Evolutionary conservation across 2,113 vertebrate genomes (phyloP).

Genomic region (Corythoichthys haematopterus): DNA sequence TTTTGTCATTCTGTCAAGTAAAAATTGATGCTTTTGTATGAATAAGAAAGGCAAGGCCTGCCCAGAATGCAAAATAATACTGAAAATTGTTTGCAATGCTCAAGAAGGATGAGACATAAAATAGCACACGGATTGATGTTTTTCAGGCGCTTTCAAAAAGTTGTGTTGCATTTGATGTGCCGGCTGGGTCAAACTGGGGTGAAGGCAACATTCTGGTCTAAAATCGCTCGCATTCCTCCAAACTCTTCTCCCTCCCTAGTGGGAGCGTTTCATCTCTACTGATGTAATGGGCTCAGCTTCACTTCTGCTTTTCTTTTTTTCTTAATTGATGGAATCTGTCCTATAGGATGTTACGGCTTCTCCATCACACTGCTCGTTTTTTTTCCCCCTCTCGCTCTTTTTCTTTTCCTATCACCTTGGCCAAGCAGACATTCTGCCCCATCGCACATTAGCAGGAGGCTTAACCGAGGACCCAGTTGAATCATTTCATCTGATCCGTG

Average conservation of each 20-base stretch:
- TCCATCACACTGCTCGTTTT: conserved; percentile 45
- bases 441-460: conserved; percentile 33
- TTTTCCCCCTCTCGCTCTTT: conserved; percentile 1
- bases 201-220: conserved; percentile 18
- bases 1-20: neutral
- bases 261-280: conserved; percentile 27
- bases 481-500: conserved; percentile 26
- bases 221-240: conserved; percentile 16
- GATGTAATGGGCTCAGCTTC: conserved; percentile 30
- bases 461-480: conserved; percentile 31
- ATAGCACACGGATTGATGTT: neutral
- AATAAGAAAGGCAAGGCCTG: neutral
- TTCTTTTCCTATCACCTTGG: conserved; percentile 28
- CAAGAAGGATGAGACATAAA: neutral
- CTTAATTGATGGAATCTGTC: conserved; percentile 61
- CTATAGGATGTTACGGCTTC: conserved; percentile 50
- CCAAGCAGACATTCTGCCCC: conserved; percentile 46
- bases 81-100: neutral
- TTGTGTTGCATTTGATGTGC: conserved; percentile 1
- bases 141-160: conserved; percentile 15
- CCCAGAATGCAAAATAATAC: neutral
- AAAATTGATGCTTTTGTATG: neutral
- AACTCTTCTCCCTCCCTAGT: conserved; percentile 5
- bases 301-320: conserved; percentile 43
- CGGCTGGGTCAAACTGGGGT: conserved; percentile 2